A percentile compares a stretch with the other conserved stretches of the same genome.
phyloP scores from a whole-genome alignment of 2,888 invertebrate species.

The Ophion slaviceki region DNA sequence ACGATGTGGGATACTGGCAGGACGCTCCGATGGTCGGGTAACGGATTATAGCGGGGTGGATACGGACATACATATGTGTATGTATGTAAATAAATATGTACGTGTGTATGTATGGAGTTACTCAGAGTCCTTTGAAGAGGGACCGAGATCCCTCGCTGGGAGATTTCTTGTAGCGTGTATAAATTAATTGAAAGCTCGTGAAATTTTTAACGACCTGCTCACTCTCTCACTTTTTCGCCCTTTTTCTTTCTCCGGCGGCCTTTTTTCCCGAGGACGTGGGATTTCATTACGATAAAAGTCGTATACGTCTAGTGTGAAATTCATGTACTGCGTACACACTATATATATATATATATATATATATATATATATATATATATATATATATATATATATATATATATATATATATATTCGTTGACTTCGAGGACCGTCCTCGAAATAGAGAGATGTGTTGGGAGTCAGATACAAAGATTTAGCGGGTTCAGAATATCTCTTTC shows the following conservation, averaged over 20 bases:
- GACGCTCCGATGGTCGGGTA: slow-evolving; percentile 1
- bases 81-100: no score
- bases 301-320: neutral
- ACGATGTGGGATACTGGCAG: neutral
- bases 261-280: neutral
- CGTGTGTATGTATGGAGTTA: slow-evolving; percentile 1
- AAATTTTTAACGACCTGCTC: slow-evolving; percentile 35
- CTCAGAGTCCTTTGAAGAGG: slow-evolving; percentile 8
- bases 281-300: slow-evolving; percentile 38
- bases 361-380: no score
- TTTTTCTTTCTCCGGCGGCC: neutral
- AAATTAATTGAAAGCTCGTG: slow-evolving; percentile 40
- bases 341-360: no score
- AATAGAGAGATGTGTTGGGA: no score
- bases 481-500: no score
- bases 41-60: slow-evolving; percentile 6
- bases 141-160: neutral
- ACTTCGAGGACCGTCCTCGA: no score
- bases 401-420: no score
- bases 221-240: neutral
- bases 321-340: neutral
- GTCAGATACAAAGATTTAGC: no score
- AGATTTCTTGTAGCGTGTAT: slow-evolving; percentile 29
- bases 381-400: no score
- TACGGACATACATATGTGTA: neutral